Conservation (phyloP, 2,113 vertebrate species). For the Camelus bactrianus region DNA sequence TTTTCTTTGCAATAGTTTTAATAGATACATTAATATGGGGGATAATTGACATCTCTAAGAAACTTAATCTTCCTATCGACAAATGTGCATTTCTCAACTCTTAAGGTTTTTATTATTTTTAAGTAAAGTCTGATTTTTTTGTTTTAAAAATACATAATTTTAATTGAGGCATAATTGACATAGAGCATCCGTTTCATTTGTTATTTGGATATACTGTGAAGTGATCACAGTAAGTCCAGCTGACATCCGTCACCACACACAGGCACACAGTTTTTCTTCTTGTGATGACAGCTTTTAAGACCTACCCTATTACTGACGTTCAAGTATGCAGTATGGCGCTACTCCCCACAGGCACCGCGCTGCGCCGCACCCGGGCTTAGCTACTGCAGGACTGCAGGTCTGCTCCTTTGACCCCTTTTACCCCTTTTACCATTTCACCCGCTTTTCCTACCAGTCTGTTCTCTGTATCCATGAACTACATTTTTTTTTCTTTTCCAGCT, state of each 20-base stretch:
- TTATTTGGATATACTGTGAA: not conserved
- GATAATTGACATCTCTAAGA: not conserved
- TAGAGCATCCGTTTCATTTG: not conserved
- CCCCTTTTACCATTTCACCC: not conserved
- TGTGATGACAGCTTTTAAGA: not conserved
- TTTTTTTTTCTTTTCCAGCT: too few relatives aligned
- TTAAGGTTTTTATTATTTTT: not conserved
- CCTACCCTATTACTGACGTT: not conserved
- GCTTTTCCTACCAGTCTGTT: not conserved
- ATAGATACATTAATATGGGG: not conserved
- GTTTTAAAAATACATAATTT: not conserved
- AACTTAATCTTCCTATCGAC: not conserved
- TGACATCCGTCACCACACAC: not conserved
- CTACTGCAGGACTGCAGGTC: accelerated
- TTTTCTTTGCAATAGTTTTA: not conserved
- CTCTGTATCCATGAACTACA: not conserved
- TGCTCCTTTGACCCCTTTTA: not conserved
- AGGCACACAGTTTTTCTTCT: not conserved
- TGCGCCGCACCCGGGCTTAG: not conserved
- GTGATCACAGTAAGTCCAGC: not conserved
- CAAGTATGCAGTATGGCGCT: not conserved
- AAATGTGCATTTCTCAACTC: not conserved
- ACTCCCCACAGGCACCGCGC: not conserved
- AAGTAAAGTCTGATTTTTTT: not conserved
- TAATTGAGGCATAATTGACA: not conserved